Base-by-base conservation (phyloP, 2,888 invertebrate species). In the Capitulum mitella region DNA sequence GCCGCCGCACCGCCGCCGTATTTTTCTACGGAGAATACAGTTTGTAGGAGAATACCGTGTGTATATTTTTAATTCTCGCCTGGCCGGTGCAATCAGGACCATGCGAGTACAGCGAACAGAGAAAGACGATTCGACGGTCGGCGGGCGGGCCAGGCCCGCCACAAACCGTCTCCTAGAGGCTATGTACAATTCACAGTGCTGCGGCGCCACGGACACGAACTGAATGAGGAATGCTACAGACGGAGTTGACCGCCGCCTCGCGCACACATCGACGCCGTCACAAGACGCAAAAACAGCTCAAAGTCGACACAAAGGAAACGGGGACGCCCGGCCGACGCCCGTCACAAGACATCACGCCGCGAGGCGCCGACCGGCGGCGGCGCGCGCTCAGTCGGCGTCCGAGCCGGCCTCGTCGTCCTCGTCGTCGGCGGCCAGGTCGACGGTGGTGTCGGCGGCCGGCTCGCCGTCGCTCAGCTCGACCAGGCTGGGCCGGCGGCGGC, bases 381-480 rank as follows among this genome's bases (percentile, higher is more conserved):
- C 14, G 10, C 46, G 46, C 19, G n/a, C 54, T 54, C 54, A 54
- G n/a, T 54, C 54, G n/a, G 16, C 54, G 54, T n/a, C 54, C 26
- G 54, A 54, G 54, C 54, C 54, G 26, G 26, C 54, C 32, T 37
- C 34, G 16, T 54, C 64, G 14, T 6, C 51, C 32, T 26, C 34
- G 29, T 40, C 78, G 12, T n/a, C 46, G 29, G 43, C n/a, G 29
- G 16, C 32, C 22, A n/a, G 64, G 16, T 19, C n/a, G 37, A 48
- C 43, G 16, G 37, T 70, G 70, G 14, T 34, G 70, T 37, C 37
- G 22, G 70, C 70, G 2, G 70, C 22, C 70, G 34, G 22, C 37
- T 70, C 70, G 37, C 37, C 8, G 70, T 70, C 70, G 37, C 70
- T 70, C 22, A 70, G 70, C 70, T 70, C 70, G 34, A 70, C 70